phyloP scores from a whole-genome alignment of 1,140 invertebrate species.

The Diplogasteroides magnus region DNA sequence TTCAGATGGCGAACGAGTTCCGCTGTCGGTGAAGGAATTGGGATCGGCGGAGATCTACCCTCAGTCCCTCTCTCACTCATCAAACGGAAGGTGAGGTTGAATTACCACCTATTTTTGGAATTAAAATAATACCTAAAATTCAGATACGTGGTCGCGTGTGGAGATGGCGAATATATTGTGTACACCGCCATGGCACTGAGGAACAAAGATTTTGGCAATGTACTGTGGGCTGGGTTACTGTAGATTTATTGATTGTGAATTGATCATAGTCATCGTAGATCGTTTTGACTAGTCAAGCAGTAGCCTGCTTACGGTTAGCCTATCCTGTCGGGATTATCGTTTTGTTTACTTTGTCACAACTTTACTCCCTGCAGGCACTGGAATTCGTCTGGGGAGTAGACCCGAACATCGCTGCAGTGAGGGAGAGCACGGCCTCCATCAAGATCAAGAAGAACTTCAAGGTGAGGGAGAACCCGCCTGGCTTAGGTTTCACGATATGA shows the following conservation, averaged over 20 bases:
- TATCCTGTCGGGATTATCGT: no score
- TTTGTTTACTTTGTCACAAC: background rate
- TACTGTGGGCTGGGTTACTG: background rate
- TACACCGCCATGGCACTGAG: conserved; percentile 97
- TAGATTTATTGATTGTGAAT: background rate
- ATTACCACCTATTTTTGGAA: background rate
- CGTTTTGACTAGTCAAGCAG: no score
- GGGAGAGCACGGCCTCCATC: conserved; percentile 81
- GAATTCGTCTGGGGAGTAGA: conserved; percentile 99
- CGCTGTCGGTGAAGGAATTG: conserved; percentile 93
- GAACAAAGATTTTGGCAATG: conserved; percentile 96
- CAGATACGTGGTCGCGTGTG: conserved; percentile 86
- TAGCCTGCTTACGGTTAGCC: no score
- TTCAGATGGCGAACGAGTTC: conserved; percentile 79
- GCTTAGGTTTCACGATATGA: no score
- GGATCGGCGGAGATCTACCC: conserved; percentile 99
- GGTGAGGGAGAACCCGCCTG: no score
- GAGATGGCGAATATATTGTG: conserved; percentile 98
- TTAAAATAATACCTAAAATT: background rate
- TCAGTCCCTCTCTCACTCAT: conserved; percentile 94
- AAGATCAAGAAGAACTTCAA: conserved; percentile 98
- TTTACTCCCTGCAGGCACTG: conserved; percentile 61
- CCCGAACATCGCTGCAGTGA: conserved; percentile 83
- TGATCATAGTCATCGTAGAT: no score
- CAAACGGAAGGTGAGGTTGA: conserved; percentile 74